Percentiles rank a stretch among this genome's conserved stretches.
These are phyloP conservation scores for Drosophila nigricruria DNA, from an alignment of 2,888 invertebrate species.

Conservation along the genomic window DNA sequence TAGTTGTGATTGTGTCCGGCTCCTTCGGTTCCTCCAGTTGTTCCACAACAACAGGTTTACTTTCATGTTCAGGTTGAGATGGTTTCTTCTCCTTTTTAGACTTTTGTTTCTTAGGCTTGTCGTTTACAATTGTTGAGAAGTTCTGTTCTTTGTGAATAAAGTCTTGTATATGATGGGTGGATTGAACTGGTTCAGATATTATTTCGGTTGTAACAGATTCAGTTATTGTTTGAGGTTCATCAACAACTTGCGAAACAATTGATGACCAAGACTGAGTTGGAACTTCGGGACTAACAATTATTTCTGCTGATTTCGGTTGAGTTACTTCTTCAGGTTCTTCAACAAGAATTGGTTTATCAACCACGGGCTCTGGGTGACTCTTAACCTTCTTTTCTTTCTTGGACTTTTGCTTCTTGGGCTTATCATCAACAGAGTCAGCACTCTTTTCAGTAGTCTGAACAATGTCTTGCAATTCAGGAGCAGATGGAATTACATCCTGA, in stretches of 20 bases:
- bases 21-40: neutral
- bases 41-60: conserved; percentile 3
- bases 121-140: conserved; percentile 5
- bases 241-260: conserved; percentile 40
- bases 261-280: conserved; percentile 48
- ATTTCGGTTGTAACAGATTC: neutral
- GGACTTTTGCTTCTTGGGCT: conserved; percentile 37
- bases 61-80: neutral
- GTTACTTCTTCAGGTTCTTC: neutral
- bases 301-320: neutral
- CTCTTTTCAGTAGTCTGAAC: conserved; percentile 24
- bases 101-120: conserved; percentile 34
- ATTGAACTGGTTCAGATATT: neutral
- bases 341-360: neutral
- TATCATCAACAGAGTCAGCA: conserved; percentile 17
- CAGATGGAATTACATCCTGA: neutral
- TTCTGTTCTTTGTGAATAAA: conserved; percentile 18
- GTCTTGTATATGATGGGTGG: neutral
- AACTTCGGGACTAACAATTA: neutral
- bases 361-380: neutral
- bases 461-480: conserved; percentile 11
- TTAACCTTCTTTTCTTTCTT: conserved; percentile 45
- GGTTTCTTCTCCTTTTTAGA: conserved; percentile 40
- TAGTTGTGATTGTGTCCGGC: neutral
- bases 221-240: conserved; percentile 20